phyloP scores from a whole-genome alignment of 2,888 invertebrate species.

The Coecobrya sp. region DNA sequence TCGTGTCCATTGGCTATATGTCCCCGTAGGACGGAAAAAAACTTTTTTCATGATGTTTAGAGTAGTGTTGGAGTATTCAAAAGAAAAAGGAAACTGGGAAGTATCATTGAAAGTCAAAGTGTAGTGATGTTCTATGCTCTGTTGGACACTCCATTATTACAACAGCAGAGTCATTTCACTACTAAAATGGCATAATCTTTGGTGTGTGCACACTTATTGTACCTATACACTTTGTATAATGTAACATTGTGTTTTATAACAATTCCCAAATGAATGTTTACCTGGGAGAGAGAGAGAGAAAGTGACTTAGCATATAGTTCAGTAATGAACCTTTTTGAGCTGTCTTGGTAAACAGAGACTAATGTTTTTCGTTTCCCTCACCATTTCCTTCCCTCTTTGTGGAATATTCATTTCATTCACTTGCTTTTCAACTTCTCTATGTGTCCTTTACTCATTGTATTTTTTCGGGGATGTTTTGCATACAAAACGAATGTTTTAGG shows the following conservation, averaged over 20 bases:
- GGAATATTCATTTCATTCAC: constrained; percentile 34
- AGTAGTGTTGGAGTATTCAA: background rate
- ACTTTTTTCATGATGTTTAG: background rate
- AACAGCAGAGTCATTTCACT: background rate
- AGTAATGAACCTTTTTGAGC: constrained; percentile 62
- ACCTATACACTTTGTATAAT: background rate
- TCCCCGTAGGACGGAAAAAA: background rate
- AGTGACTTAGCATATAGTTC: background rate
- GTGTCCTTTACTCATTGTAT: background rate
- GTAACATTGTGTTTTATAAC: constrained; percentile 18
- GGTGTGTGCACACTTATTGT: background rate
- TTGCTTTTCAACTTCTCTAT: background rate
- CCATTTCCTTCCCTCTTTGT: constrained; percentile 43
- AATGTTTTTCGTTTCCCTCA: constrained; percentile 57
- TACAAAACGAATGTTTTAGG: background rate
- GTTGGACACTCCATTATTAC: background rate
- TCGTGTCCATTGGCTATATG: constrained; percentile 42
- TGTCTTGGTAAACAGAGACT: constrained; percentile 66
- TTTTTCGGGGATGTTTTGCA: constrained; percentile 14
- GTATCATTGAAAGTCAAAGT: background rate
- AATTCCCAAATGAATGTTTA: constrained; percentile 57
- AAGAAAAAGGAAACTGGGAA: background rate
- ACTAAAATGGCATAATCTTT: constrained; percentile 3
- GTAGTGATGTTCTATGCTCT: background rate
- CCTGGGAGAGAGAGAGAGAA: constrained; percentile 49